A percentile compares a stretch with the other conserved stretches of the same genome.
phyloP scores from a whole-genome alignment of 2,797 vertebrate genomes.

The Xenops minutus region DNA sequence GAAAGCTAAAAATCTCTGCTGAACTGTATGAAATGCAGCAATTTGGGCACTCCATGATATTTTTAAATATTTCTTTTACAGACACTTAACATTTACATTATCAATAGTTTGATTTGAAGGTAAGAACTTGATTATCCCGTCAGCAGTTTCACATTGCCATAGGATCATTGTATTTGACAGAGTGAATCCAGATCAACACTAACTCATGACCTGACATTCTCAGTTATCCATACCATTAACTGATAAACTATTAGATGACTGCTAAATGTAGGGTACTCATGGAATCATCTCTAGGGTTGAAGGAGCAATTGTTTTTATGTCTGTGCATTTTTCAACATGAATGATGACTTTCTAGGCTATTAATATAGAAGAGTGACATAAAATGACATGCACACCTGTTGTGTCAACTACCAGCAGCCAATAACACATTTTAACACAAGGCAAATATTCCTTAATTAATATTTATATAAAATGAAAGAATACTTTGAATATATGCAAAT shows the following conservation, averaged over 20 bases:
- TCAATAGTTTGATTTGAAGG: slow-evolving; percentile 4
- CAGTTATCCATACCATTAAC: slow-evolving; percentile 3
- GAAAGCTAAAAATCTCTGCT: slow-evolving; percentile 35
- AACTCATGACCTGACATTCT: not conserved
- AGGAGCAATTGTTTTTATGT: slow-evolving; percentile 16
- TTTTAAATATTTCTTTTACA: not conserved
- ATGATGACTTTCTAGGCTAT: slow-evolving; percentile 13
- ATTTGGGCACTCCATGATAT: not conserved
- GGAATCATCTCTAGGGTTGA: not conserved
- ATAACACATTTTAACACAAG: not conserved
- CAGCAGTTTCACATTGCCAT: not conserved
- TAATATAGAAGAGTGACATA: not conserved
- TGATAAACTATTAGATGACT: not conserved
- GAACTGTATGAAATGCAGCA: not conserved
- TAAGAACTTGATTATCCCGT: not conserved
- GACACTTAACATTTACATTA: not conserved
- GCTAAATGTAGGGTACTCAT: not conserved
- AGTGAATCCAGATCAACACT: not conserved
- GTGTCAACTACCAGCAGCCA: not conserved
- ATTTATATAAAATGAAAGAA: too few relatives aligned
- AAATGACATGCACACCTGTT: not conserved
- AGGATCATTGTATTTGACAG: not conserved
- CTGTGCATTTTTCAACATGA: not conserved
- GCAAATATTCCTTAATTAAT: not conserved
- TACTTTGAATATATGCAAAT: not conserved